A percentile compares a stretch with the other conserved stretches of the same genome.
These are phyloP conservation scores for Unio delphinus DNA, from an alignment of 2,888 invertebrate species.

Conservation along the genomic window DNA sequence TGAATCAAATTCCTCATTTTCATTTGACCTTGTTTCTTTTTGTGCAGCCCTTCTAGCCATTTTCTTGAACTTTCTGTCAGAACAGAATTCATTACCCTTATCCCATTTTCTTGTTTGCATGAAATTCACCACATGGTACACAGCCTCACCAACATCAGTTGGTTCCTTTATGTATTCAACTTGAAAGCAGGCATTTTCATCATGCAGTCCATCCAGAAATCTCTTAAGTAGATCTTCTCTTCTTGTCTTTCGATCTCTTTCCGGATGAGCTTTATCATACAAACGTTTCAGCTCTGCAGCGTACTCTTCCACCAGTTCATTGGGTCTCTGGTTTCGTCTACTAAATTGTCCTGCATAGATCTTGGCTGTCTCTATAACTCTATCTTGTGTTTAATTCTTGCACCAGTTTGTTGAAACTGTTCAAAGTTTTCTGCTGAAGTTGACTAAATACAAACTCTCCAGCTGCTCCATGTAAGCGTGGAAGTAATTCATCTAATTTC, in stretches of 20 bases:
- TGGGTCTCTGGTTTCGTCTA: not conserved
- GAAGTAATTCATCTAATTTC: no score
- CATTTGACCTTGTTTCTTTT: no score
- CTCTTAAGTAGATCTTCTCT: conserved; percentile 2
- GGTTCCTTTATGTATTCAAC: conserved; percentile 6
- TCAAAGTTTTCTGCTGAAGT: no score
- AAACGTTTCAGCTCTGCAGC: conserved; percentile 1
- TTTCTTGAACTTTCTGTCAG: no score
- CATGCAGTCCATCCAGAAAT: conserved; percentile 4
- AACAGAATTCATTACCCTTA: no score
- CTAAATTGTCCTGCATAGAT: not conserved
- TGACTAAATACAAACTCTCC: no score
- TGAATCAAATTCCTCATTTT: no score
- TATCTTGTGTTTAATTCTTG: conserved; percentile 4
- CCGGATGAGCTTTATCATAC: not conserved
- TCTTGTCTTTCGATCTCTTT: not conserved
- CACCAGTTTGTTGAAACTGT: conserved; percentile 2
- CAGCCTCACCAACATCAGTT: conserved; percentile 3
- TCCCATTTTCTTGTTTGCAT: conserved; percentile 3
- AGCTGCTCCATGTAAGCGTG: no score
- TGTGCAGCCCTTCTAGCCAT: no score
- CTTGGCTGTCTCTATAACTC: conserved; percentile 3
- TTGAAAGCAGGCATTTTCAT: conserved; percentile 5
- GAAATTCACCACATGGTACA: conserved; percentile 4
- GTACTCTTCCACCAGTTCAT: conserved; percentile 1